These are phyloP conservation scores for Labeo rohita DNA, from an alignment of 2,113 vertebrate species.

Conservation along the genomic window DNA sequence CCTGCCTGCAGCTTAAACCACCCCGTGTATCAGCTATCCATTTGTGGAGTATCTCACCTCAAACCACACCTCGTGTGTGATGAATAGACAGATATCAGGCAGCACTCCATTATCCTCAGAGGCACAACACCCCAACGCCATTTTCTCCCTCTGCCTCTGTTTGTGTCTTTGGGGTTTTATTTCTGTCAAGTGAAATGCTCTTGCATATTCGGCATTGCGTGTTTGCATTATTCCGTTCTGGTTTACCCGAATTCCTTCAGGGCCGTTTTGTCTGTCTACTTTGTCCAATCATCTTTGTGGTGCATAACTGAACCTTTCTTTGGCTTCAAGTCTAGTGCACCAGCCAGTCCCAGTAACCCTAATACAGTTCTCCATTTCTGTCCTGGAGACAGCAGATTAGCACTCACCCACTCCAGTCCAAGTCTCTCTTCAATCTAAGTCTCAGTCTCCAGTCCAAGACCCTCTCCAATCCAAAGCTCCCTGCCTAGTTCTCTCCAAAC, in stretches of 20 bases:
- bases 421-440: not conserved
- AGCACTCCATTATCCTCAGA: constrained; percentile 56
- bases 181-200: not conserved
- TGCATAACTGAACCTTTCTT: not conserved
- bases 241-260: not conserved
- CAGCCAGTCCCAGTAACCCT: constrained; percentile 16
- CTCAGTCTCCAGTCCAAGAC: constrained; percentile 26
- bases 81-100: constrained; percentile 65
- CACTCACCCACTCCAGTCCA: not conserved
- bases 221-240: constrained; percentile 7
- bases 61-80: constrained; percentile 68
- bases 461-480: constrained; percentile 20
- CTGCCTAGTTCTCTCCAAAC: constrained; percentile 14
- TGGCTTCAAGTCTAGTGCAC: not conserved
- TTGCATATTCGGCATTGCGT: not conserved
- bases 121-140: constrained; percentile 30
- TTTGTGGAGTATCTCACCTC: constrained; percentile 70
- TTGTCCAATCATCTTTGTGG: constrained; percentile 9
- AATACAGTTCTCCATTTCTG: constrained; percentile 5
- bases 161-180: not conserved
- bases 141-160: not conserved
- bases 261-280: not conserved
- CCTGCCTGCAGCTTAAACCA: constrained; percentile 21
- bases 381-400: constrained; percentile 1
- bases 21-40: constrained; percentile 57